Evolutionary conservation across 2,888 invertebrate species (phyloP), one percentile per base, ranked within the genome.

Genomic region (Athripsodes cinereus): DNA sequence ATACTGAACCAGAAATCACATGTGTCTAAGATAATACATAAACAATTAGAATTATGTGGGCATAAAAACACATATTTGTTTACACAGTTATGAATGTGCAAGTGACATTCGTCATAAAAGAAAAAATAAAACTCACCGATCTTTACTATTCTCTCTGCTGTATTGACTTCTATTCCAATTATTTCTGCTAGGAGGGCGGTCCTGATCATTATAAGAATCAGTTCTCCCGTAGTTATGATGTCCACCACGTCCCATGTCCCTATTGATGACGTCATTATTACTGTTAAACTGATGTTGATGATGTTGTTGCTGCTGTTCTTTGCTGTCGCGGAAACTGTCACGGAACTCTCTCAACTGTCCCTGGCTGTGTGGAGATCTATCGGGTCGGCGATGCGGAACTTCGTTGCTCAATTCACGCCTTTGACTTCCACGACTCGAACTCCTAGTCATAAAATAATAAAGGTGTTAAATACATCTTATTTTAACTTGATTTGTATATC

Each of bases 121-220:
- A 10, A 34, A n/a, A n/a, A n/a, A 34, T 8, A 44, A 3, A 20
- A 53, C 52, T 26, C 20, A 60, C 79, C 79, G 74, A 69, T 80
- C 79, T 56, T 73, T 70, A 61, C 79, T 79, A 52, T 77, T 78
- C 66, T 79, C 79, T 62, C 79, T 71, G 67, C 78, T 80, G 55
- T 73, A 78, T 19, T 77, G 55, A 31, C 44, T 60, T 26, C 58
- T 62, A 8, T 50, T 54, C 60, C 63, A 59, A 22, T 62, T 55
- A 13, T 59, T 55, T 46, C 60, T 63, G 22, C 60, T 63, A 2
- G 59, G 54, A 8, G 62, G 60, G 16, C 62, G 52, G 10, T 44
- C 65, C 61, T 66, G 68, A 35, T 64, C 63, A 20, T 65, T 64
- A 55, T 64, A 64, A 13, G 59, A 61, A 59, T 56, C 64, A 64